Evolutionary conservation across 2,113 vertebrate species (phyloP).

Genomic region (Vombatus ursinus): DNA sequence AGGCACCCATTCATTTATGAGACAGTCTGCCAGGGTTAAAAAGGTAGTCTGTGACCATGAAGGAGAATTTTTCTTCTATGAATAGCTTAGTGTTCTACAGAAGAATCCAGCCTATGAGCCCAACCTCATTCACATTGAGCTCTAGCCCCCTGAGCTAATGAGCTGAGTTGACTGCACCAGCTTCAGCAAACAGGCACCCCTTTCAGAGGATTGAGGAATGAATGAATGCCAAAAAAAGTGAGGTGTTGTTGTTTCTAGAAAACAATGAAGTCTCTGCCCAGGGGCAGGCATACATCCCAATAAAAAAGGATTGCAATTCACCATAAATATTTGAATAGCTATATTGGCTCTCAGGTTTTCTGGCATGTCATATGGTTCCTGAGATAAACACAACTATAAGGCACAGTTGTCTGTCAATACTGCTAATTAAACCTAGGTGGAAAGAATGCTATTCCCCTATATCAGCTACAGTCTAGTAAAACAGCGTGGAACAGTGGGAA

Average conservation of each 20-base stretch:
- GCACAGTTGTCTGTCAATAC: neutral
- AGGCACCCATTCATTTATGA: neutral
- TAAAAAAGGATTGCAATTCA: neutral
- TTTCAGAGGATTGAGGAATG: neutral
- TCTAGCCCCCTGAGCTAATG: neutral
- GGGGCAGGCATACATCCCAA: neutral
- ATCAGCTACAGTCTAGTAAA: neutral
- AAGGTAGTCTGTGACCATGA: neutral
- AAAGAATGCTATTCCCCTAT: neutral
- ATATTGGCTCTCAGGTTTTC: neutral
- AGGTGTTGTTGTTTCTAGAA: neutral
- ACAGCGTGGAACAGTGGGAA: neutral
- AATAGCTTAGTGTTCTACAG: neutral
- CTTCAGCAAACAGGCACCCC: neutral
- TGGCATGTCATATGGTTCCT: neutral
- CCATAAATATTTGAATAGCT: neutral
- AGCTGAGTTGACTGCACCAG: neutral
- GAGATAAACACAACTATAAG: neutral
- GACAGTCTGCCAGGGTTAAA: neutral
- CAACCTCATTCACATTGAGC: neutral
- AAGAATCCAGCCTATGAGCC: neutral
- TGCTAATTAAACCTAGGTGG: neutral
- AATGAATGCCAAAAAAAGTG: neutral
- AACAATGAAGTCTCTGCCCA: neutral
- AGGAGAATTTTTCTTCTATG: neutral